Base-by-base conservation (phyloP, 1,140 invertebrate species). In the Drosophila bipectinata region DNA sequence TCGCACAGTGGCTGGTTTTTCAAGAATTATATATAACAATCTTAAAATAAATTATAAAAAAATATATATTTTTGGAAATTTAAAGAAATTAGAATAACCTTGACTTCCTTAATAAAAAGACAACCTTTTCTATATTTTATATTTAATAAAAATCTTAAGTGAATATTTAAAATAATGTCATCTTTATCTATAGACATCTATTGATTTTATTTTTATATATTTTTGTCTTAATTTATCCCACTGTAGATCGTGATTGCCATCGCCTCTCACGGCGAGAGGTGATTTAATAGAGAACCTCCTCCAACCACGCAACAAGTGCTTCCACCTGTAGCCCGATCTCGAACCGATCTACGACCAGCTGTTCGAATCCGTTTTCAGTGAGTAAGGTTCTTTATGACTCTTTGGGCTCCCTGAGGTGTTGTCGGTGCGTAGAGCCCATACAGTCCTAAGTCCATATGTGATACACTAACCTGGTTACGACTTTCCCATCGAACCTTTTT, bases 321-420 rank as follows among this genome's bases (percentile, higher is more conserved):
- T 67, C 32, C 58, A 64, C 49, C 63, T 63, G 26, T 44, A 47
- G 26, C 34, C 62, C 47, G 59, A 67, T 67, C 63, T 67, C 63
- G 28, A 52, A 52, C 47, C 57, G 57, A 60, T 60, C 57, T 60
- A 30, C 56, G 79, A 85, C 82, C 82, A 87, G 82, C 82, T 87
- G 82, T 87, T 84, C 67, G 81, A 79, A 73, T 84, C 80, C 81
- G 81, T 84, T 84, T 83, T 79, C 54, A 55, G 80, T 84, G 80
- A 67, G 76, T 83, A 83, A 82, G 69, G 75, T 83, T 69, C 66
- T 67, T 64, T 45, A 12, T 30, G 62, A 14, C 58, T 60, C 58
- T 39, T 52, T 37, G 58, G 58, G 4, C 63, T 67, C 60, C 59
- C 59, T 44, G 59, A 41, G n/a, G 26, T 52, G 18, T 51, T 26